These are phyloP conservation scores for Liolophura sinensis DNA, from an alignment of 1,140 invertebrate species.

Conservation along the genomic window DNA sequence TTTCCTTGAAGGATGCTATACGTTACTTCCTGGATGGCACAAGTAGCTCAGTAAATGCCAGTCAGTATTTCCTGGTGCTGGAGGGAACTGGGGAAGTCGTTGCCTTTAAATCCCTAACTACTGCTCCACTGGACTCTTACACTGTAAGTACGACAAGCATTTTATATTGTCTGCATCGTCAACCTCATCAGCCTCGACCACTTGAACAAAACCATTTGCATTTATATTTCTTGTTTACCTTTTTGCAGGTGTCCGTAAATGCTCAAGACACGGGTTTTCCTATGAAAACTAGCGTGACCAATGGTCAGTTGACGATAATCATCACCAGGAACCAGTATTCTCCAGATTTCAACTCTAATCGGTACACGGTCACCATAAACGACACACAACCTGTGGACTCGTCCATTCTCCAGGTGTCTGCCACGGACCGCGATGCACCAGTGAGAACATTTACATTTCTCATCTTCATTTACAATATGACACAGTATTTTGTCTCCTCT, in stretches of 20 bases:
- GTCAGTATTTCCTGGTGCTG: too few species aligned
- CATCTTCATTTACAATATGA: neutral
- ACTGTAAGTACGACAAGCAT: too few species aligned
- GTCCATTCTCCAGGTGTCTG: slow-evolving; percentile 30
- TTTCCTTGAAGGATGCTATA: too few species aligned
- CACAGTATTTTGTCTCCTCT: neutral
- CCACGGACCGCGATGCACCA: slow-evolving; percentile 35
- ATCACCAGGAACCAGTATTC: slow-evolving; percentile 35
- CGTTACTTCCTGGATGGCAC: too few species aligned
- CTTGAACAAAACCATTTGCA: too few species aligned
- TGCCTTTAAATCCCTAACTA: too few species aligned
- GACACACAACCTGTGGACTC: slow-evolving; percentile 26
- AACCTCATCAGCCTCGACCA: too few species aligned
- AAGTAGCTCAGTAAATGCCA: too few species aligned
- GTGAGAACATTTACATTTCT: slow-evolving; percentile 14
- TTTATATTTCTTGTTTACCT: neutral
- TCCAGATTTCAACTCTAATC: slow-evolving; percentile 29
- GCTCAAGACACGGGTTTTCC: slow-evolving; percentile 40
- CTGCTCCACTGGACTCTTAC: too few species aligned
- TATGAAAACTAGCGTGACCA: neutral
- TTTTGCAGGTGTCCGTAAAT: slow-evolving; percentile 24
- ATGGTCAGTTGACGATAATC: slow-evolving; percentile 29
- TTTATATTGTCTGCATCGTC: too few species aligned
- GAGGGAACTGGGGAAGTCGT: too few species aligned
- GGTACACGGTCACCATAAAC: slow-evolving; percentile 27